Conservation (phyloP, 1,140 invertebrate species). For the Microplitis demolitor region DNA sequence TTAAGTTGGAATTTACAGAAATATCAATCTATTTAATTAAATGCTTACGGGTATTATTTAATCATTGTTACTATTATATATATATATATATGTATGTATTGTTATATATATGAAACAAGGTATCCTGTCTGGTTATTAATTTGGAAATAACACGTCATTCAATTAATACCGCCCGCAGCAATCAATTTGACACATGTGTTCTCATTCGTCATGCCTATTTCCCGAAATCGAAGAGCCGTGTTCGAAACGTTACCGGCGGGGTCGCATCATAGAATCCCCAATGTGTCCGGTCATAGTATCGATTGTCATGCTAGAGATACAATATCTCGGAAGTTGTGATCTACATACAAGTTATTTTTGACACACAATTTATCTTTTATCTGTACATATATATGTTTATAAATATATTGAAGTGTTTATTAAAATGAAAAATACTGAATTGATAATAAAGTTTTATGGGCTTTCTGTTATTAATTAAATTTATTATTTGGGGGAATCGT, state of each 20-base stretch:
- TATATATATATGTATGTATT: too few relatives aligned
- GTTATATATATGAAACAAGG: too few relatives aligned
- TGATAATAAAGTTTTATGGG: too few relatives aligned
- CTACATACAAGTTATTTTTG: background rate
- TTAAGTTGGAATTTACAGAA: background rate
- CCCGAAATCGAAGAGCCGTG: constrained; percentile 25
- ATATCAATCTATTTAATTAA: background rate
- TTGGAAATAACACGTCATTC: constrained; percentile 13
- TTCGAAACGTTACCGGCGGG: background rate
- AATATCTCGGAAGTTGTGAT: background rate
- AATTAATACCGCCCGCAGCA: constrained; percentile 25
- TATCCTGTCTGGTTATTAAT: constrained; percentile 9
- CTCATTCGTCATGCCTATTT: constrained; percentile 23
- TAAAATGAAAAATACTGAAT: too few relatives aligned
- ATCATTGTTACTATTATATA: too few relatives aligned
- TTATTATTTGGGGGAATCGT: background rate
- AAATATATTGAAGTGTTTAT: background rate
- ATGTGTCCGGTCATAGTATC: constrained; percentile 1
- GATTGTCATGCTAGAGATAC: constrained; percentile 5
- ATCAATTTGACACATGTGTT: constrained; percentile 17
- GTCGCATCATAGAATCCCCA: background rate
- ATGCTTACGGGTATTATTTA: background rate
- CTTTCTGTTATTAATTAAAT: background rate
- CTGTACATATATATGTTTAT: background rate
- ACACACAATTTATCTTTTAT: background rate